Conservation (phyloP, 1,140 invertebrate genomes). For the Cecropterus lyciades region DNA sequence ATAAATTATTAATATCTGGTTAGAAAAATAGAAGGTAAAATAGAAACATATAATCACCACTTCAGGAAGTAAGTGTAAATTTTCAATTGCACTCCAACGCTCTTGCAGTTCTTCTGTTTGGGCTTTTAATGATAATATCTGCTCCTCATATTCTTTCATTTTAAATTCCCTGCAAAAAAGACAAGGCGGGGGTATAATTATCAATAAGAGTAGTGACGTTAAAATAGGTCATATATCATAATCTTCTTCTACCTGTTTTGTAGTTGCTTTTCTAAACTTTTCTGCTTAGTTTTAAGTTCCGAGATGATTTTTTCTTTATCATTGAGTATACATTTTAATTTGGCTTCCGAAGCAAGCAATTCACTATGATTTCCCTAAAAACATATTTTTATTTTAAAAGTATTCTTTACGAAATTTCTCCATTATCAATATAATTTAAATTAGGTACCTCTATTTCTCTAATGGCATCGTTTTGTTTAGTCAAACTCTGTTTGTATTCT, state of each 20-base stretch:
- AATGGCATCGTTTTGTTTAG: slow-evolving; percentile 47
- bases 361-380: slow-evolving; percentile 54
- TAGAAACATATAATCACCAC: slow-evolving; percentile 48
- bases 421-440: no score
- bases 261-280: slow-evolving; percentile 49
- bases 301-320: slow-evolving; percentile 58
- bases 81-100: slow-evolving; percentile 64
- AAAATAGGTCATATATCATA: neutral
- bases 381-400: slow-evolving; percentile 15
- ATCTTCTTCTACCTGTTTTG: slow-evolving; percentile 57
- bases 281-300: slow-evolving; percentile 56
- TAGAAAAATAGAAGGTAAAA: no score
- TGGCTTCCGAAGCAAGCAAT: slow-evolving; percentile 42
- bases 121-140: slow-evolving; percentile 56
- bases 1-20: no score
- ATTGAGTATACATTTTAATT: slow-evolving; percentile 50
- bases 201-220: neutral
- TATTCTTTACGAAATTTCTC: no score
- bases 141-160: slow-evolving; percentile 62
- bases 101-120: slow-evolving; percentile 59
- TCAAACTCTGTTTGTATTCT: slow-evolving; percentile 46
- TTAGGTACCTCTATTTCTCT: slow-evolving; percentile 55
- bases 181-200: slow-evolving; percentile 12
- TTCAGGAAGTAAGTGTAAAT: slow-evolving; percentile 54
- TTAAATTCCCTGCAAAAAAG: slow-evolving; percentile 57